These are phyloP conservation scores for Synergus japonicus DNA, from an alignment of 2,888 invertebrate genomes.

Conservation along the genomic window DNA sequence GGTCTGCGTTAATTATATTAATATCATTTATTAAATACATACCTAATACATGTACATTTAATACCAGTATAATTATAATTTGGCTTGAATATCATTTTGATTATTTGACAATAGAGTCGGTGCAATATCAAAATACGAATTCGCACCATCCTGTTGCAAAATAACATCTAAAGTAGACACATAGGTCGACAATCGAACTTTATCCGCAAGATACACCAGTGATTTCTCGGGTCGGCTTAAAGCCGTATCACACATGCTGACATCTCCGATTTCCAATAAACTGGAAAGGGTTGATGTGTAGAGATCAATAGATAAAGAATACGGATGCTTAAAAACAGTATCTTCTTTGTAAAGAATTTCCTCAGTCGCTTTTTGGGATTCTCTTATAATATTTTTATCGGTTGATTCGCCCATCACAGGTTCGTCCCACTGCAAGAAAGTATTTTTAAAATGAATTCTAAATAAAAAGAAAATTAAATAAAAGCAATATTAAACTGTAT, in stretches of 20 bases:
- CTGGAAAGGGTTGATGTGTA: conserved; percentile 67
- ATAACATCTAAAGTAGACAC: conserved; percentile 63
- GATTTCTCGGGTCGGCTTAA: conserved; percentile 13
- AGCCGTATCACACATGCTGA: conserved; percentile 55
- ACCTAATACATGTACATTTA: conserved; percentile 3
- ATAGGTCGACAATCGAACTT: conserved; percentile 58
- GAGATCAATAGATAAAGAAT: conserved; percentile 86
- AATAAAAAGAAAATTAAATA: conserved; percentile 25
- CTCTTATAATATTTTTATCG: conserved; percentile 80
- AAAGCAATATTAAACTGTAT: conserved; percentile 43
- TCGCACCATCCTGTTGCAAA: conserved; percentile 59
- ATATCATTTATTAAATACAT: conserved; percentile 38
- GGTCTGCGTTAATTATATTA: conserved; percentile 22
- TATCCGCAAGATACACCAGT: conserved; percentile 60
- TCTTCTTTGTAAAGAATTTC: conserved; percentile 73
- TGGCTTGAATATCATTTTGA: conserved; percentile 65
- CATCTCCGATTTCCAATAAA: conserved; percentile 63
- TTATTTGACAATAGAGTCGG: conserved; percentile 58
- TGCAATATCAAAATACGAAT: conserved; percentile 64
- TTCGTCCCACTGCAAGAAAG: conserved; percentile 67
- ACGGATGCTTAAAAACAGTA: conserved; percentile 81
- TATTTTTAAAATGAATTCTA: conserved; percentile 64
- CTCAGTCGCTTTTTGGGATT: conserved; percentile 82
- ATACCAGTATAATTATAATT: conserved; percentile 62
- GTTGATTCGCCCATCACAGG: conserved; percentile 56